Percentiles rank a stretch among this genome's conserved stretches.
Conservation (phyloP, 2,797 vertebrate species). For the Anabacerthia variegaticeps region DNA sequence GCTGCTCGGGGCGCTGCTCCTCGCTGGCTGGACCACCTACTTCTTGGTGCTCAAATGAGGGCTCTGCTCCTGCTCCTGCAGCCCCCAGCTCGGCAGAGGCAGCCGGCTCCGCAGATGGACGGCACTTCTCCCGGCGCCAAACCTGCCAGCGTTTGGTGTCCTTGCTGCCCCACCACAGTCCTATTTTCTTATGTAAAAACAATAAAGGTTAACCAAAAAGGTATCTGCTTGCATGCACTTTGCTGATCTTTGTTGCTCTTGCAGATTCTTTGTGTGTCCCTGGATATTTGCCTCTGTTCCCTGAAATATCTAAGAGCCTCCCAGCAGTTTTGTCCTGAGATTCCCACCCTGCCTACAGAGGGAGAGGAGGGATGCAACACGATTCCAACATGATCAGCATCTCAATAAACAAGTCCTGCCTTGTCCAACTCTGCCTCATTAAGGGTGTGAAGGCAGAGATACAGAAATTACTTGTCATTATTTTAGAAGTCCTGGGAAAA, state of each 20-base stretch:
- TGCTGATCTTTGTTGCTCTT: background rate
- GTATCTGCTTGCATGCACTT: background rate
- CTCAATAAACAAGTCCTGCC: slow-evolving; percentile 49
- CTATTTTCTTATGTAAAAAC: background rate
- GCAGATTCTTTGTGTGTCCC: background rate
- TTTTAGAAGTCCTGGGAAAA: background rate
- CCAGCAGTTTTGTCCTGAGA: background rate
- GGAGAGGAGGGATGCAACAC: background rate
- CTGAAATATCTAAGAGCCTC: background rate
- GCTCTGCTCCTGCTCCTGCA: background rate
- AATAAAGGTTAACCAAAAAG: background rate
- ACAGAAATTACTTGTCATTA: background rate
- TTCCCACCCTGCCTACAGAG: background rate
- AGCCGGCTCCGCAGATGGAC: rapidly evolving
- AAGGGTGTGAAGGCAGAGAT: slow-evolving; percentile 13
- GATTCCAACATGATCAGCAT: background rate
- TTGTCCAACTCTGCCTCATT: slow-evolving; percentile 33
- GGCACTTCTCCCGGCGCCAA: background rate
- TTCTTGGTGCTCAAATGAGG: slow-evolving; percentile 90
- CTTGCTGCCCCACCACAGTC: background rate
- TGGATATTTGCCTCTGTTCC: background rate
- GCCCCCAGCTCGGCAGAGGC: background rate
- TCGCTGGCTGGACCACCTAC: slow-evolving; percentile 95
- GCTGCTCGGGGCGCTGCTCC: slow-evolving; percentile 89
- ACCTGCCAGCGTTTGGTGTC: background rate